Percentiles rank a stretch among this genome's conserved stretches.
phyloP scores from a whole-genome alignment of 2,797 vertebrate genomes.

The Merluccius polli region DNA sequence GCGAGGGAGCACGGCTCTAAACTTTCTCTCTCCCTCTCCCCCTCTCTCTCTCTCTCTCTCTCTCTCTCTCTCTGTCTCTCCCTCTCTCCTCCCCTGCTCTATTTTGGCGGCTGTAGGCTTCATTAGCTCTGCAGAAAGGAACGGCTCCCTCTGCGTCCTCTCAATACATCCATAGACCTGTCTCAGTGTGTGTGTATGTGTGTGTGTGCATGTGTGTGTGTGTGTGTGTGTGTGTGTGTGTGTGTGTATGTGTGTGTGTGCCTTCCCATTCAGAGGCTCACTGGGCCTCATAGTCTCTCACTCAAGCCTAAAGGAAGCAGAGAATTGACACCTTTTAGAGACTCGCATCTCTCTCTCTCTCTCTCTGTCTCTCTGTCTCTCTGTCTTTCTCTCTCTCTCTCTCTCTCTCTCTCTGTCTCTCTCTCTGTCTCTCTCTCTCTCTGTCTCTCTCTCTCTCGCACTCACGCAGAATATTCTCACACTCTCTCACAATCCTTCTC shows the following conservation, averaged over 20 bases:
- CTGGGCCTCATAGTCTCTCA: slow-evolving; percentile 63
- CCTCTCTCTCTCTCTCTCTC: not conserved
- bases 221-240: slow-evolving; percentile 24
- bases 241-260: slow-evolving; percentile 16
- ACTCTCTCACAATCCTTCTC: not conserved
- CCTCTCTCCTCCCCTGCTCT: slow-evolving; percentile 62
- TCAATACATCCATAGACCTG: slow-evolving; percentile 72
- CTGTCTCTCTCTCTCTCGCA: too few species aligned
- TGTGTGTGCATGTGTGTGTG: slow-evolving; percentile 19
- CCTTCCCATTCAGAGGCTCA: slow-evolving; percentile 43
- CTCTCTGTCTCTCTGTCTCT: slow-evolving; percentile 44
- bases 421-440: slow-evolving; percentile 20
- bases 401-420: not conserved
- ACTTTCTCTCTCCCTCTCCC: slow-evolving; percentile 50
- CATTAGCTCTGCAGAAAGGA: slow-evolving; percentile 74
- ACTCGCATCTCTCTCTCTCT: slow-evolving; percentile 41
- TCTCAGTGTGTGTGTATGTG: slow-evolving; percentile 39
- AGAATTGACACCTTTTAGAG: slow-evolving; percentile 61
- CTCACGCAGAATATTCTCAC: not conserved
- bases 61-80: not conserved
- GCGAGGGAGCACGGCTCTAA: slow-evolving; percentile 55
- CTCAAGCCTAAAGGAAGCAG: slow-evolving; percentile 63
- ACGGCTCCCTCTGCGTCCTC: slow-evolving; percentile 53
- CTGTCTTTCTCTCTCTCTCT: slow-evolving; percentile 16
- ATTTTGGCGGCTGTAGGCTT: slow-evolving; percentile 69